Evolutionary conservation across 2,888 invertebrate species (phyloP).

Genomic region (Brachyptera risi): DNA sequence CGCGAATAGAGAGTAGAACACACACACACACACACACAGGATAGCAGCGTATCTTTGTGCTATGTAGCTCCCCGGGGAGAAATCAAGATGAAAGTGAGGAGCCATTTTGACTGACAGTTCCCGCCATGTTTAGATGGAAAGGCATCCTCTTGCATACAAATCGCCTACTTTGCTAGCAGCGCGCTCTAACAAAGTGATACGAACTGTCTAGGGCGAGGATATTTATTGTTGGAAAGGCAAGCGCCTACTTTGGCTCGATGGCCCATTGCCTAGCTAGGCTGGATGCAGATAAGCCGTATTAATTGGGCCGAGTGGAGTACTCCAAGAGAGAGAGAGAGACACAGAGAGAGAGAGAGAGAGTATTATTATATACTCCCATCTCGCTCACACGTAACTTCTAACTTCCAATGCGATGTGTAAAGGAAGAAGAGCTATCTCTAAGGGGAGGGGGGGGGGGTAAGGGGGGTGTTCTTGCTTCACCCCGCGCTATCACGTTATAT

Average conservation of each 20-base stretch:
- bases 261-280: constrained; percentile 23
- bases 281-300: constrained; percentile 36
- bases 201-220: constrained; percentile 32
- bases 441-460: constrained; percentile 34
- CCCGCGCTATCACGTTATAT: constrained; percentile 34
- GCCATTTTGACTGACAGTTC: constrained; percentile 49
- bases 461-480: constrained; percentile 32
- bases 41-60: constrained; percentile 18
- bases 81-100: constrained; percentile 41
- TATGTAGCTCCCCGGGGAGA: constrained; percentile 40
- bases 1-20: background rate
- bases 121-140: constrained; percentile 47
- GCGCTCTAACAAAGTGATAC: constrained; percentile 32
- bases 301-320: constrained; percentile 33
- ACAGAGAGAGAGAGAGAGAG: constrained; percentile 28
- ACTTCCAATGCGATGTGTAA: constrained; percentile 26
- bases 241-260: constrained; percentile 31
- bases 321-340: constrained; percentile 21
- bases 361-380: background rate
- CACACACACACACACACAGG: background rate
- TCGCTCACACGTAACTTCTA: constrained; percentile 15
- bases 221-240: constrained; percentile 35
- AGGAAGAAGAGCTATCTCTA: constrained; percentile 33
- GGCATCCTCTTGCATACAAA: constrained; percentile 46
- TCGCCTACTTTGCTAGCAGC: constrained; percentile 45